These are phyloP conservation scores for Corapipo altera DNA, from an alignment of 2,113 vertebrate genomes.

Conservation along the genomic window DNA sequence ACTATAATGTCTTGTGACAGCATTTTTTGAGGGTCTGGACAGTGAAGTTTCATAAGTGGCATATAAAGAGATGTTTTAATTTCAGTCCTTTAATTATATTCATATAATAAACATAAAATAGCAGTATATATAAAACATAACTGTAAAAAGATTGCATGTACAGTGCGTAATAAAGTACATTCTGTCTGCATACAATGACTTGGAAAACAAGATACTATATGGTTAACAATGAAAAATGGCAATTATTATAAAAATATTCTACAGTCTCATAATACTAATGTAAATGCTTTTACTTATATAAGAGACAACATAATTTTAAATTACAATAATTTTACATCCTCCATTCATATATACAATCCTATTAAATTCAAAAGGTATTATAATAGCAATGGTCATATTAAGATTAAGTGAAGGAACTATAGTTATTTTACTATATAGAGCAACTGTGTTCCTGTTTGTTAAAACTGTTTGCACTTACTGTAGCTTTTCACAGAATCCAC, in stretches of 20 bases:
- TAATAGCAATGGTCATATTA: conserved; percentile 69
- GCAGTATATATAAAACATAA: conserved; percentile 50
- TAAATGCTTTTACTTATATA: conserved; percentile 71
- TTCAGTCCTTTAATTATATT: conserved; percentile 56
- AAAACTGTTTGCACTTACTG: conserved; percentile 48
- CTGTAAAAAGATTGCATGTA: conserved; percentile 60
- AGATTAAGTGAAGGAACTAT: conserved; percentile 74
- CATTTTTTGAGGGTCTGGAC: background rate
- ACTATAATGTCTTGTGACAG: background rate
- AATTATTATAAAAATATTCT: conserved; percentile 76
- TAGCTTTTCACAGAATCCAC: conserved; percentile 17
- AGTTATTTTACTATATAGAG: conserved; percentile 48
- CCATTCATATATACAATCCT: conserved; percentile 62
- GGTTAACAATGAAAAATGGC: conserved; percentile 75
- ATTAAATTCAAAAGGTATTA: conserved; percentile 72
- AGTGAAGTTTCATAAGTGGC: conserved; percentile 30
- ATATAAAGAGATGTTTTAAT: conserved; percentile 42
- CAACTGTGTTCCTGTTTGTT: conserved; percentile 50
- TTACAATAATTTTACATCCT: conserved; percentile 69
- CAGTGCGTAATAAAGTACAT: conserved; percentile 45
- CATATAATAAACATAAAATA: conserved; percentile 64
- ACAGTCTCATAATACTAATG: conserved; percentile 66
- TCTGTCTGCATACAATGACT: conserved; percentile 59
- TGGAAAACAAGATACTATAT: conserved; percentile 71
- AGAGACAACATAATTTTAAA: conserved; percentile 73